Conservation (phyloP, 35 echinoderm and acorn worm genomes). For the Lytechinus variegatus region DNA sequence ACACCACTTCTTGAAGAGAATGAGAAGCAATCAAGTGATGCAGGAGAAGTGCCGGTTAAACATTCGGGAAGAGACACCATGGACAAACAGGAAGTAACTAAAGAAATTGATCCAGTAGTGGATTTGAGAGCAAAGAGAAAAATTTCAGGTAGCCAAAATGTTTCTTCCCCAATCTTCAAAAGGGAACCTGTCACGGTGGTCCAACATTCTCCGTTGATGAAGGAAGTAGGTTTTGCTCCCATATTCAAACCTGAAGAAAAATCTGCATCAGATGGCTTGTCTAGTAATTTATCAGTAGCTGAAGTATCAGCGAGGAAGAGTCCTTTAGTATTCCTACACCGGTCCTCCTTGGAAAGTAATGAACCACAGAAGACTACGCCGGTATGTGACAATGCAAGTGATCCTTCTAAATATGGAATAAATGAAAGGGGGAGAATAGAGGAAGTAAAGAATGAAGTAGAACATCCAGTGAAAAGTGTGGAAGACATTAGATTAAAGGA, state of each 20-base stretch:
- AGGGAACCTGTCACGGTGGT: slow-evolving; percentile 46
- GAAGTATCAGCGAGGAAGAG: background rate
- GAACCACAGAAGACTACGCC: background rate
- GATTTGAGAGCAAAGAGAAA: background rate
- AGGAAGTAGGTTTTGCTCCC: slow-evolving; percentile 36
- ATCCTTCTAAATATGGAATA: background rate
- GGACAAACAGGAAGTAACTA: background rate
- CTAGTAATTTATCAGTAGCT: background rate
- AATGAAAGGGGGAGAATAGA: background rate
- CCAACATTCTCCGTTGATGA: slow-evolving; percentile 37
- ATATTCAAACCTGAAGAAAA: slow-evolving; percentile 28
- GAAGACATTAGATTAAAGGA: background rate
- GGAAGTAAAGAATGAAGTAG: background rate
- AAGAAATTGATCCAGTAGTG: background rate
- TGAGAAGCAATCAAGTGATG: background rate
- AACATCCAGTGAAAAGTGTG: background rate
- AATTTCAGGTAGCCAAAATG: slow-evolving; percentile 21
- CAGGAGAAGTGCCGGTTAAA: background rate
- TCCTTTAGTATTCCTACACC: background rate
- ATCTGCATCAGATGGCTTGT: background rate
- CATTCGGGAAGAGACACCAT: background rate
- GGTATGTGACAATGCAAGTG: background rate
- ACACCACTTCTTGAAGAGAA: background rate
- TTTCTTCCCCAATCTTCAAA: background rate
- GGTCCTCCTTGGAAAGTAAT: background rate